Conservation (phyloP, 2,113 vertebrate genomes). For the Gallinago jamesoni region DNA sequence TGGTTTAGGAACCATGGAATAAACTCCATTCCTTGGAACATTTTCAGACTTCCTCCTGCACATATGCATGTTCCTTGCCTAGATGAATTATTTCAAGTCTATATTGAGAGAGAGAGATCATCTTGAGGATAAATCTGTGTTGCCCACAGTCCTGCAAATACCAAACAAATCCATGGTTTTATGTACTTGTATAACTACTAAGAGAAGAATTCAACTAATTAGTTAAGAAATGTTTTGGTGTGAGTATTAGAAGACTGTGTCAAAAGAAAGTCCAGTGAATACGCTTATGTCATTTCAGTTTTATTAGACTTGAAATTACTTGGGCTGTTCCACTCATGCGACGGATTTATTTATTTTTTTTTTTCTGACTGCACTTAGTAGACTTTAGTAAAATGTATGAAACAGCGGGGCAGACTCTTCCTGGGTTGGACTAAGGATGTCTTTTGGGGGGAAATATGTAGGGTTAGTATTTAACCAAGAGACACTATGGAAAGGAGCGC, state of each 20-base stretch:
- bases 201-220: not conserved
- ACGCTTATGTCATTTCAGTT: not conserved
- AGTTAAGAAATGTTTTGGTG: not conserved
- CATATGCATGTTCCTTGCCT: not conserved
- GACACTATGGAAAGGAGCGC: not conserved
- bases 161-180: not conserved
- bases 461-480: not conserved
- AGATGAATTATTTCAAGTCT: not conserved
- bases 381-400: not conserved
- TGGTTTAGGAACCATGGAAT: not conserved
- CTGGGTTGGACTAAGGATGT: not conserved
- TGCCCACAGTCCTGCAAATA: conserved; percentile 11
- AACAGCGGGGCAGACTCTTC: not conserved
- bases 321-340: not conserved
- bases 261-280: not conserved
- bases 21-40: not conserved
- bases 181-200: not conserved
- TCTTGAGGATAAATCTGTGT: conserved; percentile 12
- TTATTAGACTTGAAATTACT: not conserved
- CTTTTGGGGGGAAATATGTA: not conserved
- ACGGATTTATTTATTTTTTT: not conserved
- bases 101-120: not conserved
- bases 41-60: not conserved
- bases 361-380: not conserved
- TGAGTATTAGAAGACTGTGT: not conserved